Base-by-base conservation (phyloP, 2,797 vertebrate species). In the Florisuga fusca region DNA sequence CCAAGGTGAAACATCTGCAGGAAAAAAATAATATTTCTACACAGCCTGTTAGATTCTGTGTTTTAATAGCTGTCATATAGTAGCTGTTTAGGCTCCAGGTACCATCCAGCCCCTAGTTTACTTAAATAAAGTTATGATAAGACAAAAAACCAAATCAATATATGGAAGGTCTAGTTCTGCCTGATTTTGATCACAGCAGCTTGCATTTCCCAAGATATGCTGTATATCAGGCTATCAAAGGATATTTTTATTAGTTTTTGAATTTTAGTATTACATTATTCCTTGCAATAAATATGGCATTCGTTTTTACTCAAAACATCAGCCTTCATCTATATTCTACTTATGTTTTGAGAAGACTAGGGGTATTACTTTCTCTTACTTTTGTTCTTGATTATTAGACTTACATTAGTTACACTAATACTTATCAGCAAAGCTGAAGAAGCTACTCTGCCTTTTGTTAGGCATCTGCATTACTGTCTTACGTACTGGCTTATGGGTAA, bases 391-490 rank as follows among this genome's bases (percentile, higher is more conserved):
- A 87, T 96, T 95, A 89, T 88, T 83, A 82, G 72, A 78, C 76
- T 89, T 94, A 80, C 46, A 78, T 12, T 26, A 55, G 46, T 88
- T 96, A 75, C 43, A 66, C 23, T 67, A 77, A 89, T 93, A 89
- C 33, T 87, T 94, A 93, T 94, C 93, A 91, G 81, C 41, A 75
- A 55, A 89, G n/a, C 68, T 92, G 73, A 85, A 87, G 80, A 72
- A 94, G 64, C 41, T 31, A 29, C 36, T 78, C 58, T 92, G 78
- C 58, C 64, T 97, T 93, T 91, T 93, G 61, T 93, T 89, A 91
- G 57, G 41, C 54, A 91, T 79, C 85, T 80, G 63, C 67, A 68
- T 64, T 91, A 76, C 71, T 84, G 67, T n/a, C 96, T 92, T 88
- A 88, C 85, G 53, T 41, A 21, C 75, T 89, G 51, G 61, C 38